Evolutionary conservation across 2,113 vertebrate genomes (phyloP).

Genomic region (Scopus umbretta): DNA sequence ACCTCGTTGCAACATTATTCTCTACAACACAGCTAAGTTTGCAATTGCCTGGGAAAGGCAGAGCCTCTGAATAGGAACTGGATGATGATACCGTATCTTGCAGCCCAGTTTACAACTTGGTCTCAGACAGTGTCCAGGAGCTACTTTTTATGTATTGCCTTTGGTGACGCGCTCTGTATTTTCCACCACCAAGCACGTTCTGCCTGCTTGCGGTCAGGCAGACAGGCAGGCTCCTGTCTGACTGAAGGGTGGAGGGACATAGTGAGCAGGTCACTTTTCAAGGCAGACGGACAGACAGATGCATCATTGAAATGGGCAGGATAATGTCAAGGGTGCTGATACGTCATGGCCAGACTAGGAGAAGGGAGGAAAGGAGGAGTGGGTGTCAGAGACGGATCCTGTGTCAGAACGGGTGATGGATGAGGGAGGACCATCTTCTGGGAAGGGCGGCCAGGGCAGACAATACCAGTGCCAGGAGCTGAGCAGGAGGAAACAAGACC

Average conservation of each 20-base stretch:
- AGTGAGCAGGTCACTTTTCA: not conserved
- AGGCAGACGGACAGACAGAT: not conserved
- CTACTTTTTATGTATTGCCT: not conserved
- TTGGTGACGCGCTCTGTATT: not conserved
- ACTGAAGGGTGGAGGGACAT: not conserved
- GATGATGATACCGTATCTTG: not conserved
- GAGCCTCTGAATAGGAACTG: not conserved
- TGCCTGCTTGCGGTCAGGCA: not conserved
- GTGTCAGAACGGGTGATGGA: not conserved
- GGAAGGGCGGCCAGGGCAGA: not conserved
- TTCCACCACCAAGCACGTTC: not conserved
- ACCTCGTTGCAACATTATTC: accelerated
- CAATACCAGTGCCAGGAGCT: conserved; percentile 14
- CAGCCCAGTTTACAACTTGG: not conserved
- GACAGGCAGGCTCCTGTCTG: not conserved
- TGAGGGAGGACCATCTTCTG: not conserved
- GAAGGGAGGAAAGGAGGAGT: not conserved
- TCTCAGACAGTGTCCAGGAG: not conserved
- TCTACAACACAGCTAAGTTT: not conserved
- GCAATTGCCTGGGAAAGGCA: not conserved
- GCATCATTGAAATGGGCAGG: not conserved
- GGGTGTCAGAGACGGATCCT: not conserved
- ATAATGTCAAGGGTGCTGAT: not conserved
- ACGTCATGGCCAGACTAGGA: not conserved
- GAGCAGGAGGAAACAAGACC: conserved; percentile 38